phyloP scores from a whole-genome alignment of 2,797 vertebrate genomes.

The Chrosomus eos region DNA sequence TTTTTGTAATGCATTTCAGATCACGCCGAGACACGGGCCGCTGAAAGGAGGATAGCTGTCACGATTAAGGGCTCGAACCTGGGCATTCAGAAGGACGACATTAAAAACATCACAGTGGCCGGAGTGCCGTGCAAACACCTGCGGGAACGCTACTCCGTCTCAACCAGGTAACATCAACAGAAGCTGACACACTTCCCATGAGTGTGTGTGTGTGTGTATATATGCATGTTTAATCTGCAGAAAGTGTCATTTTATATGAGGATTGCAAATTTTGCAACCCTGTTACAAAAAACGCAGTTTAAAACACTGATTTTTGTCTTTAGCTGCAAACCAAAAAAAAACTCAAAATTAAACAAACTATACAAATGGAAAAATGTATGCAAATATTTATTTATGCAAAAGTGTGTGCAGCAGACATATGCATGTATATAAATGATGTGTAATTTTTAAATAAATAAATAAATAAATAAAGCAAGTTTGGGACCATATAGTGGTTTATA shows the following conservation, averaged over 20 bases:
- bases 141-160: slow-evolving; percentile 87
- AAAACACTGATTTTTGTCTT: too few relatives aligned
- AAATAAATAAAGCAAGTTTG: too few relatives aligned
- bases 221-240: too few relatives aligned
- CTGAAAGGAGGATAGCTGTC: slow-evolving; percentile 87
- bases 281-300: too few relatives aligned
- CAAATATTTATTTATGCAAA: background rate
- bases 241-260: too few relatives aligned
- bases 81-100: slow-evolving; percentile 86
- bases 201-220: fast-evolving
- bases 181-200: background rate
- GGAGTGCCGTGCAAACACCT: slow-evolving; percentile 82
- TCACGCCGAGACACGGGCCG: slow-evolving; percentile 88
- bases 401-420: background rate
- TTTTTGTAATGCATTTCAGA: slow-evolving; percentile 73
- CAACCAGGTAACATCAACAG: slow-evolving; percentile 82
- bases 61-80: slow-evolving; percentile 94
- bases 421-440: background rate
- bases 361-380: too few relatives aligned
- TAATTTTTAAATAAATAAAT: background rate
- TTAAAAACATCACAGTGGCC: slow-evolving; percentile 85
- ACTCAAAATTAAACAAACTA: too few relatives aligned
- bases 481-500: too few relatives aligned
- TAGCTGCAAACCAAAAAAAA: too few relatives aligned
- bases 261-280: too few relatives aligned